These are phyloP conservation scores for Mandrillus leucophaeus DNA, from an alignment of 2,113 vertebrate genomes.

Conservation along the genomic window DNA sequence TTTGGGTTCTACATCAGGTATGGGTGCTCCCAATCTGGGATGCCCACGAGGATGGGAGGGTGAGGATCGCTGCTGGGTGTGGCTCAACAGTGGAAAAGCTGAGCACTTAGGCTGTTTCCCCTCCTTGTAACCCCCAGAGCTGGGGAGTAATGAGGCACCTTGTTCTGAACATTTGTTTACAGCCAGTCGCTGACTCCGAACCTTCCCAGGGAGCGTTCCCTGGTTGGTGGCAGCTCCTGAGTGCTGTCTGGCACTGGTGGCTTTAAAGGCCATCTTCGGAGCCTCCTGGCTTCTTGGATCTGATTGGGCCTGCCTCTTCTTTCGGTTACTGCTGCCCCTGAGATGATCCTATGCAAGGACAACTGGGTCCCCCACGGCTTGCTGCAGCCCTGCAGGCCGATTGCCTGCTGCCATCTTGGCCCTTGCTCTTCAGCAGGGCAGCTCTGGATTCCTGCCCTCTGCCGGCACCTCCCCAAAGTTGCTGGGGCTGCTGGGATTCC, in stretches of 20 bases:
- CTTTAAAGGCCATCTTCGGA: slow-evolving; percentile 5
- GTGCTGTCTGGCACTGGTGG: not conserved
- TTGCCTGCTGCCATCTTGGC: not conserved
- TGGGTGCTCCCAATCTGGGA: not conserved
- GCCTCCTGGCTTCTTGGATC: not conserved
- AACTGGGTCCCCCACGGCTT: not conserved
- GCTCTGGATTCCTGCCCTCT: not conserved
- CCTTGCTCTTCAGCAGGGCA: not conserved
- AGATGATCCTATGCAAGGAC: not conserved
- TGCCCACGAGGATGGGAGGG: not conserved
- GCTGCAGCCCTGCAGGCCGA: not conserved
- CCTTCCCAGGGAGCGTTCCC: not conserved
- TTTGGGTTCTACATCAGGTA: not conserved
- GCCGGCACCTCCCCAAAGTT: not conserved
- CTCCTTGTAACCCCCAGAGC: not conserved
- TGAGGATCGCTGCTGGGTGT: not conserved
- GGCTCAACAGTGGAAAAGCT: not conserved
- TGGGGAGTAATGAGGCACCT: not conserved
- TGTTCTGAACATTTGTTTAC: not conserved
- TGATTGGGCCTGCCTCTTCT: not conserved
- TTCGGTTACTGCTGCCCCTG: not conserved
- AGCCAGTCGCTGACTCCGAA: not conserved
- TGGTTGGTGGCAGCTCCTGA: not conserved
- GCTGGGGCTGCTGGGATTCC: not conserved
- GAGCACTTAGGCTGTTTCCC: not conserved